Evolutionary conservation across 2,113 vertebrate genomes (phyloP).

Genomic region (Oplegnathus fasciatus): DNA sequence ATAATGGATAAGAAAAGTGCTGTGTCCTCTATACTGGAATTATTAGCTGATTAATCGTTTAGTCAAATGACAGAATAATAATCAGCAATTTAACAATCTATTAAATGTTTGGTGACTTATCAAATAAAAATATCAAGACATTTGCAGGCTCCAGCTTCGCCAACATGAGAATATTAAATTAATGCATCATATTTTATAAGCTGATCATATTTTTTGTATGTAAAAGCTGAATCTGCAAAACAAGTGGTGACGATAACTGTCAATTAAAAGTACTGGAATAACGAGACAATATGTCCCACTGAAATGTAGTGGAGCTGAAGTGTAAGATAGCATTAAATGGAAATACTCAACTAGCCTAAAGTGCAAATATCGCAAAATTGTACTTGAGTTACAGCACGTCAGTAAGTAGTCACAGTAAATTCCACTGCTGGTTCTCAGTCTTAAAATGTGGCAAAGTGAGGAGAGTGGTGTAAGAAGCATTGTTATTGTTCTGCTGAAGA

Average conservation of each 20-base stretch:
- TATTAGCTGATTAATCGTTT: not conserved
- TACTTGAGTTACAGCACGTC: not conserved
- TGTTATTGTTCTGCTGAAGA: conserved; percentile 64
- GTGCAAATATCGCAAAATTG: not conserved
- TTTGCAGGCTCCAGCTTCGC: not conserved
- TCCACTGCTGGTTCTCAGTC: not conserved
- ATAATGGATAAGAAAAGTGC: not conserved
- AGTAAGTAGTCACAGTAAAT: not conserved
- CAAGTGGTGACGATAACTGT: conserved; percentile 15
- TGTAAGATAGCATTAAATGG: not conserved
- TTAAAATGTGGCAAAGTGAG: too few species aligned
- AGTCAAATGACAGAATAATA: not conserved
- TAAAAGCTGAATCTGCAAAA: not conserved
- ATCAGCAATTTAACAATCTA: not conserved
- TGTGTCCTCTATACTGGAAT: too few species aligned
- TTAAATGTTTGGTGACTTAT: not conserved
- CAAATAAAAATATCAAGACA: not conserved
- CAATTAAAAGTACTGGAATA: not conserved
- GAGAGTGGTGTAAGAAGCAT: conserved; percentile 13
- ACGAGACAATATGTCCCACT: not conserved
- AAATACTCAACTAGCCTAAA: not conserved
- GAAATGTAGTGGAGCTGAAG: too few species aligned
- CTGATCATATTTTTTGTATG: too few species aligned
- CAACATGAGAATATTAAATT: not conserved
- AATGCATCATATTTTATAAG: not conserved